Conservation (phyloP, 2,113 vertebrate species). For the Eudorcas thomsonii region DNA sequence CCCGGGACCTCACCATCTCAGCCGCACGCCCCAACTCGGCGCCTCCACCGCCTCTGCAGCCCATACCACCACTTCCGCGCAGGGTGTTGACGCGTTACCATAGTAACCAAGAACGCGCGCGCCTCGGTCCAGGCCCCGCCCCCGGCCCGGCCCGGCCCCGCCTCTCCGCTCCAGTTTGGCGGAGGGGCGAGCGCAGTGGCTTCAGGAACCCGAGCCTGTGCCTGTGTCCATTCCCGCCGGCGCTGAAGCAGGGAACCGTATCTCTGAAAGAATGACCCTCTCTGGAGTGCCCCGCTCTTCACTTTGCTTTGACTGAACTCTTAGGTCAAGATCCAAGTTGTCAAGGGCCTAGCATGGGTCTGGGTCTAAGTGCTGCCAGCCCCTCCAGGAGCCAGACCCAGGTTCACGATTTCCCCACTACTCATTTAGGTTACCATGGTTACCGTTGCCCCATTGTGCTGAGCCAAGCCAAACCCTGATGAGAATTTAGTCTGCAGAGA, state of each 20-base stretch:
- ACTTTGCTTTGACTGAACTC: neutral
- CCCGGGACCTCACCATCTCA: constrained; percentile 64
- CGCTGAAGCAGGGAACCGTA: fast-evolving
- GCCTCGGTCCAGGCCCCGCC: neutral
- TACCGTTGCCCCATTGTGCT: neutral
- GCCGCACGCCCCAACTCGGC: neutral
- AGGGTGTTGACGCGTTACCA: constrained; percentile 42
- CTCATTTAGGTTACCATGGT: neutral
- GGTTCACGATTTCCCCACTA: neutral
- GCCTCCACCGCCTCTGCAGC: neutral
- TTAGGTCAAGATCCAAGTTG: neutral
- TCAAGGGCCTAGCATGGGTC: neutral
- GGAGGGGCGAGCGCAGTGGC: fast-evolving
- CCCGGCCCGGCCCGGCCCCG: neutral
- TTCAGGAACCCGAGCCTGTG: neutral
- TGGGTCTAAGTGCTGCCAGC: neutral
- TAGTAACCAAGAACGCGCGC: neutral
- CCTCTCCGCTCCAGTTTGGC: neutral
- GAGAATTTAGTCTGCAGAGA: neutral
- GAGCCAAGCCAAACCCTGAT: neutral
- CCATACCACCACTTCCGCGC: fast-evolving
- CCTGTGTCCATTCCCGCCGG: fast-evolving
- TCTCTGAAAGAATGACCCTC: neutral
- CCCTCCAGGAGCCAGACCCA: neutral
- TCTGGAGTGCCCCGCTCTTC: neutral